These are phyloP conservation scores for Aphaenogaster floridana DNA, from an alignment of 1,140 invertebrate genomes.

Conservation along the genomic window DNA sequence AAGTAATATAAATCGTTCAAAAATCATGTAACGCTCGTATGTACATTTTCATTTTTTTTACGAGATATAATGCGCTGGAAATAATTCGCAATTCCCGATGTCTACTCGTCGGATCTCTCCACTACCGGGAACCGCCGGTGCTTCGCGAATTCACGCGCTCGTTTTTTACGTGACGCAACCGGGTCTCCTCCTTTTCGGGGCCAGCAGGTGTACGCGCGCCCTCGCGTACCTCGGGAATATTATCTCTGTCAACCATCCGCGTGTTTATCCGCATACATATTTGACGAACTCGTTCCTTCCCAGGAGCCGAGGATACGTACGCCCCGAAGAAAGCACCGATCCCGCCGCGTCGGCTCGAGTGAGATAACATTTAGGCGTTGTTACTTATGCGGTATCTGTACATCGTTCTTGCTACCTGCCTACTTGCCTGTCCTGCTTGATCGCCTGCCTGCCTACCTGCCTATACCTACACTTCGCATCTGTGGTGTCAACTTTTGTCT, in stretches of 20 bases:
- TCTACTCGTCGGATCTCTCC: not conserved
- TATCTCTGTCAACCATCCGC: constrained; percentile 76
- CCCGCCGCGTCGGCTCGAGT: constrained; percentile 63
- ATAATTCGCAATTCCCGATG: not conserved
- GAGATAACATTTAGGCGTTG: constrained; percentile 75
- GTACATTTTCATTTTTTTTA: not conserved
- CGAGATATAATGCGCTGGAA: too few species aligned
- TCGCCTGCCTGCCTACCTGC: constrained; percentile 2
- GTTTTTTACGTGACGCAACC: constrained; percentile 18
- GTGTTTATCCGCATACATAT: constrained; percentile 78
- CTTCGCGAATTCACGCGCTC: not conserved
- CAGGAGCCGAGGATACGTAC: constrained; percentile 58
- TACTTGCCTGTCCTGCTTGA: constrained; percentile 8
- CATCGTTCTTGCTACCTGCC: constrained; percentile 30
- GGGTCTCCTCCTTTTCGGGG: constrained; percentile 24
- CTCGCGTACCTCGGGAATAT: constrained; percentile 73
- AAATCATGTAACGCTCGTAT: not conserved
- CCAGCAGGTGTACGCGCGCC: constrained; percentile 63
- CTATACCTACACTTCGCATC: constrained; percentile 44
- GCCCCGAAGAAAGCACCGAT: constrained; percentile 69
- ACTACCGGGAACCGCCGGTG: too few species aligned
- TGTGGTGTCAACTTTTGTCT: constrained; percentile 49
- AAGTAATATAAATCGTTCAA: constrained; percentile 2
- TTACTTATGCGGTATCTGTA: constrained; percentile 18
- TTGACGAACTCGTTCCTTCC: constrained; percentile 72